Evolutionary conservation across 2,888 invertebrate genomes (phyloP), one percentile per base, ranked within the genome.

Genomic region (Phortica magna): DNA sequence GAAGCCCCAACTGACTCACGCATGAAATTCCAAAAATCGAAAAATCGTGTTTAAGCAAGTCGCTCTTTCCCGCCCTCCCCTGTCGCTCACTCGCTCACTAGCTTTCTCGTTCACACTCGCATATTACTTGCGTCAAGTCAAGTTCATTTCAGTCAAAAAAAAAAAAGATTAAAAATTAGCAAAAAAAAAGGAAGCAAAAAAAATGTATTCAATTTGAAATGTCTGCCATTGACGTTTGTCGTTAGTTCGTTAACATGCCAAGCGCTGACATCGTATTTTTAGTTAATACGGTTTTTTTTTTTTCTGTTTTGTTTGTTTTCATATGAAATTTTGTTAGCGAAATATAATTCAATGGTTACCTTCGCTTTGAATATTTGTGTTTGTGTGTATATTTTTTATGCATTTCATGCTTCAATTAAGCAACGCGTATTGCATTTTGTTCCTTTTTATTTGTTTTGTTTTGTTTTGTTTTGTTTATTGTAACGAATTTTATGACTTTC

Each of bases 171-270:
- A 48, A 48, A 12, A 9, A 48, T 9, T 48, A 14, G 14, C 48
- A 48, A 48, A 12, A 12, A 9, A 48, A 10, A 19, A 4, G 3
- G 19, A 61, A 61, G 10, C 7, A 22, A 19, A 61, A 9, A 61
- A 17, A 19, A 19, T 19, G 14, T 55, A 61, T 19, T 61, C 10
- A 61, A 61, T 61, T 61, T 19, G 6, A 55, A n/a, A 55, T 61
- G 10, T 61, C 77, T 87, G 82, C 79, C 85, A 84, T 83, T 84
- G 83, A 85, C 84, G 78, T 75, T 80, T 83, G 79, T 80, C 77
- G 80, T 74, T 61, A 76, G 75, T 76, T 78, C 76, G 73, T 78
- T 78, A 0, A 65, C 68, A 68, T 76, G 74, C 43, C 14, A 39
- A 65, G 12, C 39, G 9, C 10, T 80, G 68, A 22, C 39, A 59